Evolutionary conservation across 1,140 invertebrate species (phyloP).

Genomic region (Schlechtendalia chinensis): DNA sequence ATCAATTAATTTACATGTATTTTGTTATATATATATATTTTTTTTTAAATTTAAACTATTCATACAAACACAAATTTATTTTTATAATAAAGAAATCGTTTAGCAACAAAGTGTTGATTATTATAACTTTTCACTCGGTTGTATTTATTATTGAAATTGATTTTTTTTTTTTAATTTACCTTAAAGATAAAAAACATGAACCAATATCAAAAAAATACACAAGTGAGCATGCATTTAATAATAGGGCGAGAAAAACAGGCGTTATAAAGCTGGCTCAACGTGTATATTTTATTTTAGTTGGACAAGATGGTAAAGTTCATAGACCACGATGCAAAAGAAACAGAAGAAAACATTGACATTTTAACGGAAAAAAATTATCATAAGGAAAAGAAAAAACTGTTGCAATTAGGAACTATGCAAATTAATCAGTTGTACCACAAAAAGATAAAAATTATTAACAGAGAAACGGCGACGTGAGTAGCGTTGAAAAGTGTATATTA

Average conservation of each 20-base stretch:
- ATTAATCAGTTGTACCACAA: constrained; percentile 28
- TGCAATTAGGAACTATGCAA: background rate
- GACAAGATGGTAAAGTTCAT: constrained; percentile 15
- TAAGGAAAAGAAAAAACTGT: background rate
- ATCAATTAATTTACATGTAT: no score
- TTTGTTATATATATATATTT: no score
- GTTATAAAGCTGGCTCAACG: no score
- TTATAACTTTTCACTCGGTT: background rate
- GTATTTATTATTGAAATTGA: background rate
- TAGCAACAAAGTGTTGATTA: background rate
- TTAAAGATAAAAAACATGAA: background rate
- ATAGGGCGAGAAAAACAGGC: no score
- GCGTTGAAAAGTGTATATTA: background rate
- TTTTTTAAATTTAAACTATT: background rate
- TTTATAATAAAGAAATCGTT: background rate
- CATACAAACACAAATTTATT: background rate
- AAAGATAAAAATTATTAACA: background rate
- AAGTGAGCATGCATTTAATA: background rate
- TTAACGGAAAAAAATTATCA: background rate
- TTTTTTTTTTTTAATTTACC: background rate
- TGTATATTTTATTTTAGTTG: background rate
- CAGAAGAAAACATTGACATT: background rate
- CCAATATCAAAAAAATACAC: background rate
- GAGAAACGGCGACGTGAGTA: constrained; percentile 12
- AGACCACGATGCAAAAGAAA: background rate